A percentile compares a stretch with the other conserved stretches of the same genome.
These are phyloP conservation scores for Thymelicus lineola DNA, from an alignment of 2,888 invertebrate species.

Conservation along the genomic window DNA sequence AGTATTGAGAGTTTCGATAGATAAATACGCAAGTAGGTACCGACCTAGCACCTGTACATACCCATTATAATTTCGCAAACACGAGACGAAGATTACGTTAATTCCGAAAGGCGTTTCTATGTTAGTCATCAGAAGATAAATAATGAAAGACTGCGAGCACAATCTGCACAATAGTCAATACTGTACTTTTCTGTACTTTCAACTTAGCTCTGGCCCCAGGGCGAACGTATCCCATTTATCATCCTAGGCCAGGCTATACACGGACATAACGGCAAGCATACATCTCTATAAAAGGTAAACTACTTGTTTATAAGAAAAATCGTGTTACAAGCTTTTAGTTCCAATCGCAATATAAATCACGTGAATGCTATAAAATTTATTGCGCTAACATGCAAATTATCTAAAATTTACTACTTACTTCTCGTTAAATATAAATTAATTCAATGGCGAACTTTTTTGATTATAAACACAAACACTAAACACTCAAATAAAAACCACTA, in stretches of 20 bases:
- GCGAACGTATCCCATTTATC: slow-evolving; percentile 50
- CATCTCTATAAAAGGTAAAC: slow-evolving; percentile 49
- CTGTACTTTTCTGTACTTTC: slow-evolving; percentile 36
- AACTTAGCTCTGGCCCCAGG: slow-evolving; percentile 46
- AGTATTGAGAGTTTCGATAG: not conserved
- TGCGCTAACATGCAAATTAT: slow-evolving; percentile 28
- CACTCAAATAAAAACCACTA: slow-evolving; percentile 47
- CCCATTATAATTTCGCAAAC: slow-evolving; percentile 5
- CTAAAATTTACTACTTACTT: slow-evolving; percentile 26
- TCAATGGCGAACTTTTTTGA: slow-evolving; percentile 15
- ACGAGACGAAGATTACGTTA: slow-evolving; percentile 11
- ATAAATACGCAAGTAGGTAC: not conserved
- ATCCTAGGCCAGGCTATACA: slow-evolving; percentile 51
- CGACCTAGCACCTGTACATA: no score
- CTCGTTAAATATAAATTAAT: slow-evolving; percentile 28
- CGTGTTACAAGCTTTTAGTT: slow-evolving; percentile 38
- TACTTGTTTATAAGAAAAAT: slow-evolving; percentile 48
- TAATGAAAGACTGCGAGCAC: slow-evolving; percentile 24
- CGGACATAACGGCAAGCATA: slow-evolving; percentile 53
- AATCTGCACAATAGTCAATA: no score
- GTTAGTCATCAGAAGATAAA: slow-evolving; percentile 19
- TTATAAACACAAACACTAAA: slow-evolving; percentile 45
- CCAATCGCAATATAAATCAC: slow-evolving; percentile 39
- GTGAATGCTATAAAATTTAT: slow-evolving; percentile 24
- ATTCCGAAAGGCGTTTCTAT: slow-evolving; percentile 27